Conservation (phyloP, 2,113 vertebrate genomes). For the Albula goreensis region DNA sequence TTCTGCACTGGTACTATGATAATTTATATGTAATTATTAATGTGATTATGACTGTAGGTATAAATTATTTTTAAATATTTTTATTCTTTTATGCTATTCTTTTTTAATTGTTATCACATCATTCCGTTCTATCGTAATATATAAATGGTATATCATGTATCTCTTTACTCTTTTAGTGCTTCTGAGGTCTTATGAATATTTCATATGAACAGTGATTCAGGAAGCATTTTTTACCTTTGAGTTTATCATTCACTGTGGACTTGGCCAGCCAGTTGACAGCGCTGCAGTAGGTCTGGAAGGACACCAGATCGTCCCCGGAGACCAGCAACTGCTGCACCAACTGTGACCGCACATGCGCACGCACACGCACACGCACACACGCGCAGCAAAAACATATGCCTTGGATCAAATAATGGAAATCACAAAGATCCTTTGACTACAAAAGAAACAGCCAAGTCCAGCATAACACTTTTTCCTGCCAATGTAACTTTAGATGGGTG, state of each 20-base stretch:
- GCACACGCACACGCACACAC: conserved; percentile 11
- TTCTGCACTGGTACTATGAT: too few relatives aligned
- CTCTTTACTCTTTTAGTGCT: background rate
- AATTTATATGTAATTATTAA: too few relatives aligned
- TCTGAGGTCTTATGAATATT: background rate
- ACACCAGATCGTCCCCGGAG: conserved; percentile 29
- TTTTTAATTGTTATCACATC: too few relatives aligned
- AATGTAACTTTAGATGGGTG: background rate
- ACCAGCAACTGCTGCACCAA: conserved; percentile 46
- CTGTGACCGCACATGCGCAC: conserved; percentile 29
- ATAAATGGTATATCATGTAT: background rate
- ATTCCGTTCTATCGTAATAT: too few relatives aligned
- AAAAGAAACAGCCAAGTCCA: background rate
- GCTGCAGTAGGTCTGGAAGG: conserved; percentile 48
- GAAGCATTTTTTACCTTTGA: conserved; percentile 38
- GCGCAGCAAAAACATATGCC: background rate
- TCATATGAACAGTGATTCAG: background rate
- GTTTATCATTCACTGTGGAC: conserved; percentile 40
- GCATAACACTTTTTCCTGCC: background rate
- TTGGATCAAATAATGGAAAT: background rate
- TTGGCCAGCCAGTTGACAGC: conserved; percentile 45
- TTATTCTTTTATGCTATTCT: too few relatives aligned
- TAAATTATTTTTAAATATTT: too few relatives aligned
- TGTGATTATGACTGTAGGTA: too few relatives aligned
- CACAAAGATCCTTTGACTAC: conserved; percentile 1